Conservation (phyloP, 2,888 invertebrate species). For the Nemotelus pantherinus region DNA sequence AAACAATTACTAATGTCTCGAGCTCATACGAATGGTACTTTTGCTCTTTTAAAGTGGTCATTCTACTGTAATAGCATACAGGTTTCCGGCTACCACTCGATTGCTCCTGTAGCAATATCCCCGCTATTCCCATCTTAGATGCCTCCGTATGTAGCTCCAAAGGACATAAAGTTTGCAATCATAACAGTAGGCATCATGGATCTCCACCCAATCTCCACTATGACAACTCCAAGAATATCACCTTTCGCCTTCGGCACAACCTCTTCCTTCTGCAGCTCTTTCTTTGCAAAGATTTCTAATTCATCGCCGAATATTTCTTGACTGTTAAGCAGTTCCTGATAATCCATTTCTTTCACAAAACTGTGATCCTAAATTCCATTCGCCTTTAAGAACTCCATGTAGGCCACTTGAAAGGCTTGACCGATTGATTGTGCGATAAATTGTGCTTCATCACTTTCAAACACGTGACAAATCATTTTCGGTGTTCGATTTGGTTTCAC, state of each 20-base stretch:
- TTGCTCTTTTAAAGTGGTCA: no score
- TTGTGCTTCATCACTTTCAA: constrained; percentile 99
- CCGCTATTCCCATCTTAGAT: no score
- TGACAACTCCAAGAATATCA: constrained; percentile 97
- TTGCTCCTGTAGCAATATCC: no score
- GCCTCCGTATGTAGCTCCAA: constrained; percentile 98
- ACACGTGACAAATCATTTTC: constrained; percentile 99
- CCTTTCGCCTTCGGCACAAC: constrained; percentile 98
- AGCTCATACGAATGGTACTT: no score
- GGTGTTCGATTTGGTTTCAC: constrained; percentile 81
- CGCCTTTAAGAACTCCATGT: constrained; percentile 99
- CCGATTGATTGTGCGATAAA: constrained; percentile 99
- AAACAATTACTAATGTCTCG: no score
- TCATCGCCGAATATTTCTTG: constrained; percentile 99
- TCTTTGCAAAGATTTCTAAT: constrained; percentile 98
- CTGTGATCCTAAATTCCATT: constrained; percentile 99
- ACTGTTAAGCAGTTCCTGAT: constrained; percentile 98
- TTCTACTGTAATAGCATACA: no score
- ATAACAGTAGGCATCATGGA: constrained; percentile 99
- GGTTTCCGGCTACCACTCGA: no score
- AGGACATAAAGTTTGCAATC: constrained; percentile 96
- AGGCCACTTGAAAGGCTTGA: constrained; percentile 99
- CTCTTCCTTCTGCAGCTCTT: constrained; percentile 97
- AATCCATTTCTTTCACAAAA: constrained; percentile 99
- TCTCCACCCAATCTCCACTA: constrained; percentile 99